phyloP scores from a whole-genome alignment of 2,888 invertebrate genomes.

The Nasonovia ribisnigri region DNA sequence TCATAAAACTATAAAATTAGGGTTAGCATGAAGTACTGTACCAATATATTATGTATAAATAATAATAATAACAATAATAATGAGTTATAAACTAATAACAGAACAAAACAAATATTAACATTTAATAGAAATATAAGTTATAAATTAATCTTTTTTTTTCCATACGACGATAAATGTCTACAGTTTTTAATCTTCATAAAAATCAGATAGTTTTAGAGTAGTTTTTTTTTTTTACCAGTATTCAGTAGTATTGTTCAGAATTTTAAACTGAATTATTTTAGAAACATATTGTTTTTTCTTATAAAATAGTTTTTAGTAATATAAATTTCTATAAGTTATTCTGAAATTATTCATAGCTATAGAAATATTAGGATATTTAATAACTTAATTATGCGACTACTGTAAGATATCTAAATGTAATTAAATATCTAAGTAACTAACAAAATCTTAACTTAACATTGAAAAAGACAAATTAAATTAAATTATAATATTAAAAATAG shows the following conservation, averaged over 20 bases:
- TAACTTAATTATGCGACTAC: conserved; percentile 50
- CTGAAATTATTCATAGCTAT: not conserved
- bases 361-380: not conserved
- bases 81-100: not conserved
- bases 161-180: not conserved
- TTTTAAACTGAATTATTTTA: too few relatives aligned
- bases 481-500: not conserved
- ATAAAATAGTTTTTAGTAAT: not conserved
- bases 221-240: not conserved
- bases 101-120: not conserved
- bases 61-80: too few relatives aligned
- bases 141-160: not conserved
- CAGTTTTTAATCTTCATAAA: not conserved
- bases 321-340: not conserved
- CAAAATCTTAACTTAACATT: not conserved
- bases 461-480: not conserved
- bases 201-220: not conserved
- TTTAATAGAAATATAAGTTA: not conserved
- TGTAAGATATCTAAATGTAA: conserved; percentile 59
- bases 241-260: not conserved
- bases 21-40: not conserved
- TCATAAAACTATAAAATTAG: not conserved
- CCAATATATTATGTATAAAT: too few relatives aligned
- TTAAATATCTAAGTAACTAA: conserved; percentile 41
- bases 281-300: too few relatives aligned